A percentile compares a stretch with the other conserved stretches of the same genome.
Conservation (phyloP, 2,888 invertebrate genomes). For the Unio delphinus region DNA sequence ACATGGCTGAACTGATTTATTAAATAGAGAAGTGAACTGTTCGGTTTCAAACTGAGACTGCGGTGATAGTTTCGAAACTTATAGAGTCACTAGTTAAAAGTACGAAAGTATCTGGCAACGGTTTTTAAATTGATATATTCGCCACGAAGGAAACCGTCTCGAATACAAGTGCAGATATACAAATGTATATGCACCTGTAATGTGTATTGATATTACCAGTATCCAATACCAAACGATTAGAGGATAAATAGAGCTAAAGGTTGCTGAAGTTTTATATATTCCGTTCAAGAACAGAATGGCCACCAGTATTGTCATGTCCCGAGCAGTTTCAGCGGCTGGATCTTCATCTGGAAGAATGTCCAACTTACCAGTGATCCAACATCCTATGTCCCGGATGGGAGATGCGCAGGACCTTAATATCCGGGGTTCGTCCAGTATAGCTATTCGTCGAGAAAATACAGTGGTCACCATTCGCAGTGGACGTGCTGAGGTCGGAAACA, state of each 20-base stretch:
- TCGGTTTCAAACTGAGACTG: too few relatives aligned
- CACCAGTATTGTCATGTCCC: slow-evolving; percentile 23
- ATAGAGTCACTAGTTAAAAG: not conserved
- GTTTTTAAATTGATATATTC: slow-evolving; percentile 2
- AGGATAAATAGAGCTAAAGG: too few relatives aligned
- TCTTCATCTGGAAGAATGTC: slow-evolving; percentile 27
- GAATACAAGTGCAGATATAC: slow-evolving; percentile 2
- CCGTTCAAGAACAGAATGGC: slow-evolving; percentile 17
- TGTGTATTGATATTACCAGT: too few relatives aligned
- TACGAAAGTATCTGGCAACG: not conserved
- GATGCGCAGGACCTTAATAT: slow-evolving; percentile 36
- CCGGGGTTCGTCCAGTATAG: slow-evolving; percentile 34
- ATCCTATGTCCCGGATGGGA: slow-evolving; percentile 44
- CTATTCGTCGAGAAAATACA: slow-evolving; percentile 11
- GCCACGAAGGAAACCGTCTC: not conserved
- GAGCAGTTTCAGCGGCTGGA: slow-evolving; percentile 21
- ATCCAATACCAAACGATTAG: too few relatives aligned
- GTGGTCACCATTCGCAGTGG: slow-evolving; percentile 15
- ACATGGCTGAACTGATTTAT: not conserved
- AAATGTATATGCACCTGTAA: too few relatives aligned
- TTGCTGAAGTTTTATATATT: too few relatives aligned
- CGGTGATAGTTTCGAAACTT: not conserved
- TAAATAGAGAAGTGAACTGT: not conserved
- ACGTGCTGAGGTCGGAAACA: slow-evolving; percentile 16
- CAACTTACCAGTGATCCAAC: slow-evolving; percentile 45